Evolutionary conservation across 2,888 invertebrate genomes (phyloP).

Genomic region (Drosophila dives): DNA sequence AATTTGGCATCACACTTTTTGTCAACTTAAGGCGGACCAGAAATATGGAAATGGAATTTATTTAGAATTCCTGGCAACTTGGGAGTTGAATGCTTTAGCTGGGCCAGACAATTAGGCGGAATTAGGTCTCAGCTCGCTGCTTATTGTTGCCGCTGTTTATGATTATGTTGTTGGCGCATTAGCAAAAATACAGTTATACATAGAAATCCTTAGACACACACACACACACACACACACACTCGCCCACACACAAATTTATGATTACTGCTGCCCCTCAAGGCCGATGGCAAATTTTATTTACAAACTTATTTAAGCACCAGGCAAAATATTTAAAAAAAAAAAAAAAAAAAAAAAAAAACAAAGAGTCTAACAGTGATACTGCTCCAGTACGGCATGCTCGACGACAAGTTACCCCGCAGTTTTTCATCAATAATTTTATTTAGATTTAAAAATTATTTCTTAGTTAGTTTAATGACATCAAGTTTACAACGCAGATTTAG

Average conservation of each 20-base stretch:
- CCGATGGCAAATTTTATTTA: conserved; percentile 54
- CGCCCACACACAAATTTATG: conserved; percentile 15
- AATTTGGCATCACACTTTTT: conserved; percentile 42
- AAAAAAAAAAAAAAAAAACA: conserved; percentile 6
- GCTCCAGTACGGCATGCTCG: neutral
- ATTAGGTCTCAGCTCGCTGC: conserved; percentile 77
- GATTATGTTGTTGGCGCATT: conserved; percentile 66
- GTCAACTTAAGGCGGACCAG: conserved; percentile 18
- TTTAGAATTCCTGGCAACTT: neutral
- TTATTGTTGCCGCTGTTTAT: conserved; percentile 62
- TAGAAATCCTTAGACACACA: conserved; percentile 1
- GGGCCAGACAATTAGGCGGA: conserved; percentile 61
- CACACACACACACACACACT: neutral
- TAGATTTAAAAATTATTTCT: neutral
- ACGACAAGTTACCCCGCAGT: neutral
- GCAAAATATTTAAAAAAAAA: conserved; percentile 22
- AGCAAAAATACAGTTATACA: conserved; percentile 31
- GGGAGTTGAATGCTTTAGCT: conserved; percentile 6
- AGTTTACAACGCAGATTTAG: no score
- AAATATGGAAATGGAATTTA: conserved; percentile 35
- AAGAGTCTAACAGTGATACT: neutral
- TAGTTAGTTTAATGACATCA: no score
- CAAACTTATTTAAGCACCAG: conserved; percentile 40
- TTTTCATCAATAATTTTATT: neutral
- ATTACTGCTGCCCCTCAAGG: conserved; percentile 26